phyloP scores from a whole-genome alignment of 2,113 vertebrate genomes.

The Brienomyrus brachyistius region DNA sequence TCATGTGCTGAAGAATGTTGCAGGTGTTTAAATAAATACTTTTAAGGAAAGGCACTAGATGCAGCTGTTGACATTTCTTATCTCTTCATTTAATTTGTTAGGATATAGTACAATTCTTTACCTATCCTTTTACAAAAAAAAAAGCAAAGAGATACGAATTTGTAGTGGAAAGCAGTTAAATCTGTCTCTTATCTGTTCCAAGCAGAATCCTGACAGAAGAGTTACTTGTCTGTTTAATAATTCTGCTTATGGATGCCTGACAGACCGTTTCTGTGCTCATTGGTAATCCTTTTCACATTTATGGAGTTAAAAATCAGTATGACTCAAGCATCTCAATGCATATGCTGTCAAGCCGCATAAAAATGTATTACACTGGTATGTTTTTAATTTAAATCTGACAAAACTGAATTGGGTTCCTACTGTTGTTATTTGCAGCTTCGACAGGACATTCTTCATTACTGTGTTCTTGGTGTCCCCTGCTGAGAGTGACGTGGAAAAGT shows the following conservation, averaged over 20 bases:
- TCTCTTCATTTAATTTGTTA: background rate
- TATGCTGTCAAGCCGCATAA: background rate
- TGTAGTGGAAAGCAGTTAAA: background rate
- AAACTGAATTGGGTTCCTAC: background rate
- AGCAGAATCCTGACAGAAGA: background rate
- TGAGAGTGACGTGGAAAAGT: background rate
- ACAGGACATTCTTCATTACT: background rate
- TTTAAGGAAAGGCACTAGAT: background rate
- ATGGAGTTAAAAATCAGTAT: background rate
- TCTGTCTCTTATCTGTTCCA: background rate
- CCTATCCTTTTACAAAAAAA: background rate
- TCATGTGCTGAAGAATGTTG: background rate
- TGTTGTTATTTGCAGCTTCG: background rate
- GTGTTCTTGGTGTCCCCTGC: background rate
- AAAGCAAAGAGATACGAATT: background rate
- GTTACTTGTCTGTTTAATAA: constrained; percentile 1
- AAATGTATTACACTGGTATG: background rate
- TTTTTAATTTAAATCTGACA: constrained; percentile 1
- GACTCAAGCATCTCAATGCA: constrained; percentile 1
- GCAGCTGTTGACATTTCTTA: background rate
- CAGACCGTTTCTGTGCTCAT: background rate
- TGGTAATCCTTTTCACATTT: constrained; percentile 4
- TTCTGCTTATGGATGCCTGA: background rate
- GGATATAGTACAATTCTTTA: background rate
- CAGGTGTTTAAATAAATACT: background rate